Evolutionary conservation across 2,113 vertebrate genomes (phyloP), one percentile per base, ranked within the genome.

Genomic region (Neolamprologus kungweensis): DNA sequence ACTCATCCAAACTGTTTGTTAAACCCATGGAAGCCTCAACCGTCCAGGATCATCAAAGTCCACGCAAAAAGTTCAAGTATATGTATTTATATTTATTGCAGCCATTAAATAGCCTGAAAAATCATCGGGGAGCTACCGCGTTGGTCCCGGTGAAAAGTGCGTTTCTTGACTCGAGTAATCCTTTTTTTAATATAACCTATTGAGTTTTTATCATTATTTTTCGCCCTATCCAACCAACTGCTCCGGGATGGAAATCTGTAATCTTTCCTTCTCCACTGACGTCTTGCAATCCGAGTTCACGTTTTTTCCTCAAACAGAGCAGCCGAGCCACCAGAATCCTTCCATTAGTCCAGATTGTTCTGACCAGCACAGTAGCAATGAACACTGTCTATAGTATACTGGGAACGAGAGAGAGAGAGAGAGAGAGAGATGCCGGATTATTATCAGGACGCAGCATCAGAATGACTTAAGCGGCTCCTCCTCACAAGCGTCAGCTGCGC

Each of bases 391-490:
- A 45, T 26, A 63, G 7, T 47, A 31, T 37, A 54, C 23, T 26
- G 10, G 23, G 21, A 58, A 9, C 2, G 16, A 28, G 19, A 58
- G 50, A 51, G 58, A 28, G 5, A 50, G 26, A 45, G 26, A 7
- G 13, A 16, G 26, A 14, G 7, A 8, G 23, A 28, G 23, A 57
- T 40, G 53, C 11, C 40, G 58, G 42, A 79, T 42, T 63, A 26
- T 65, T 23, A 23, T 23, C 23, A 23, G 23, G 23, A 23, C 23
- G 23, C 23, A 23, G 23, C 23, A 23, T 23, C 23, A 23, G 23
- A 23, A 23, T 23, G 23, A 23, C 23, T 82, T 7, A 54, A 63
- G 50, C 51, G 85, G 82, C 92, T 94, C 92, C 94, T 91, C 94
- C 94, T 89, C 83, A 21, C 28, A 47, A 28, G 21, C 60, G 58